A percentile compares a stretch with the other conserved stretches of the same genome.
Evolutionary conservation across 2,888 invertebrate genomes (phyloP).

Genomic region (Fragum fragum): DNA sequence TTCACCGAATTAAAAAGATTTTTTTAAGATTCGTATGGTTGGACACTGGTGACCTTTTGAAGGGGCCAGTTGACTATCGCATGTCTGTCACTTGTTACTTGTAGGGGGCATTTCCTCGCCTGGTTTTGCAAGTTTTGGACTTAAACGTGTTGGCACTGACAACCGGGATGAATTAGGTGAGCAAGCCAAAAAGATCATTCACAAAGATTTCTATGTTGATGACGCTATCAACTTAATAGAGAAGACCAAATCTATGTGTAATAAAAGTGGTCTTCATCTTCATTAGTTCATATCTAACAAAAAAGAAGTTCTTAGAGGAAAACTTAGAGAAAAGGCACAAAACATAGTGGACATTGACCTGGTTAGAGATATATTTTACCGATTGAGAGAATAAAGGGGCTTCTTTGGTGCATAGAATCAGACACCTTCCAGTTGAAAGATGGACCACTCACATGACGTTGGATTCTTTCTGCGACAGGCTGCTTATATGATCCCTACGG

Average conservation of each 20-base stretch:
- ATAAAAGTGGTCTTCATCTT: constrained; percentile 31
- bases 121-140: constrained; percentile 48
- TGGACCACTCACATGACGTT: constrained; percentile 43
- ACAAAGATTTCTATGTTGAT: constrained; percentile 53
- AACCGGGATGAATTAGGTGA: constrained; percentile 29
- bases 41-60: background rate
- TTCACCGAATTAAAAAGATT: background rate
- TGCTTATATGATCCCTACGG: constrained; percentile 63
- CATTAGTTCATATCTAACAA: constrained; percentile 57
- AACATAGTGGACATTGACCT: constrained; percentile 37
- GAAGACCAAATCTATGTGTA: constrained; percentile 27
- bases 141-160: constrained; percentile 23
- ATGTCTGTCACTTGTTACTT: constrained; percentile 16
- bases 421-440: constrained; percentile 59
- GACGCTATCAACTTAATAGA: constrained; percentile 39
- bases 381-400: constrained; percentile 54
- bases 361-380: constrained; percentile 33
- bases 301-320: constrained; percentile 36
- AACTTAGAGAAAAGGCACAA: constrained; percentile 40
- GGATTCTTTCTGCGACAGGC: constrained; percentile 52
- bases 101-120: constrained; percentile 63
- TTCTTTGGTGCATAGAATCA: constrained; percentile 57
- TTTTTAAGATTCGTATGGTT: constrained; percentile 9
- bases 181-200: constrained; percentile 27
- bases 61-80: constrained; percentile 6